Base-by-base conservation (phyloP, 2,113 vertebrate species). In the Hyperoodon ampullatus region DNA sequence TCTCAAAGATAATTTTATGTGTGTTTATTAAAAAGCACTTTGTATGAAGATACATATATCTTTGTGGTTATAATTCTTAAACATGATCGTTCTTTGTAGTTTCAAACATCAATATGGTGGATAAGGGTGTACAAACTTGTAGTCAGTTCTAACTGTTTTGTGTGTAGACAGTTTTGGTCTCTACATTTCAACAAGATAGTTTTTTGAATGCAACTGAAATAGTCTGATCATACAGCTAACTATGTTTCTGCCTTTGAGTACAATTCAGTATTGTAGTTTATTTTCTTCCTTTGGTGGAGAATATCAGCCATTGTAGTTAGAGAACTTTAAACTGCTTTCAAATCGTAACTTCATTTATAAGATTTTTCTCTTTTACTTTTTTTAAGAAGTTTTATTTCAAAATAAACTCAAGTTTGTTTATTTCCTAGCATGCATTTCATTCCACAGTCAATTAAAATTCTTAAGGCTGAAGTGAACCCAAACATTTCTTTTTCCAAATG, bases 51-150 rank as follows among this genome's bases (percentile, higher is more conserved):
- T 47, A 3, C 9, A 12, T 58, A 0, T n/a, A 6, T 85, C 28
- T 96, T 68, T 90, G 83, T 81, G 77, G 13, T 90, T 88, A 8
- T 71, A 66, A 71, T 89, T 61, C 24, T 70, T 87, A 90, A 53
- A 90, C 39, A 47, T 0, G 8, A 74, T 44, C 2, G 0, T 72
- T 61, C 26, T 90, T 80, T 42, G 6, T 70, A 42, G 44, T 72
- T 44, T 53, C 33, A 66, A 63, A 21, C 33, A 83, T 82, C 55
- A 24, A 0, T 66, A 2, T 44, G 11, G 9, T 44, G 6, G 42
- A 7, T 70, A 15, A 70, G 26, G 72, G 21, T 68, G 8, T 30
- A 0, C 12, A 21, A 14, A 28, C 53, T 42, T 70, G 14, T 65
- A 23, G 50, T 83, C 23, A 39, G 0, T 70, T 77, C 13, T 70